Percentiles rank a stretch among this genome's conserved stretches.
Evolutionary conservation across 2,888 invertebrate genomes (phyloP).

Genomic region (Agonopterix subpropinquella): DNA sequence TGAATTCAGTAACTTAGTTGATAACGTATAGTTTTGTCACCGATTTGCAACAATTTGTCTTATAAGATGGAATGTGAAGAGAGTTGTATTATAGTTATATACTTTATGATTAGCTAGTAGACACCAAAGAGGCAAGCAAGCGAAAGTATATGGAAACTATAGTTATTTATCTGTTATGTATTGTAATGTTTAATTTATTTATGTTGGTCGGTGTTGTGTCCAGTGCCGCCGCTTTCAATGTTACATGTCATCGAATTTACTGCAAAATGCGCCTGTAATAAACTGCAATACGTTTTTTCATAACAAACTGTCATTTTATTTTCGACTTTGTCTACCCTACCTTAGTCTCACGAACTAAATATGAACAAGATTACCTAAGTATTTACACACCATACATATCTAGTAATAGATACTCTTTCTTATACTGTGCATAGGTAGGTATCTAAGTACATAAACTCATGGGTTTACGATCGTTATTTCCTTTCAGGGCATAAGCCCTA

Average conservation of each 20-base stretch:
- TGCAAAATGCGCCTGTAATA: constrained; percentile 45
- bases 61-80: constrained; percentile 4
- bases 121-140: constrained; percentile 67
- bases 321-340: not conserved
- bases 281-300: constrained; percentile 50
- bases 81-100: constrained; percentile 31
- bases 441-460: too few relatives aligned
- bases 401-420: too few relatives aligned
- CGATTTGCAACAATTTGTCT: constrained; percentile 5
- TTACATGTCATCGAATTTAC: constrained; percentile 43
- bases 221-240: constrained; percentile 15
- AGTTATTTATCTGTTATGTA: constrained; percentile 68
- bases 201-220: too few relatives aligned
- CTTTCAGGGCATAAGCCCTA: too few relatives aligned
- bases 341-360: too few relatives aligned
- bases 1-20: not conserved
- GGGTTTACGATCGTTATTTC: too few relatives aligned
- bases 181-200: constrained; percentile 70
- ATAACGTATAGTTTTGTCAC: not conserved
- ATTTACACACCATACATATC: too few relatives aligned
- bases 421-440: too few relatives aligned
- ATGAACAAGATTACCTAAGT: too few relatives aligned
- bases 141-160: constrained; percentile 42
- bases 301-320: constrained; percentile 27
- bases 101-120: constrained; percentile 59